Evolutionary conservation across 2,797 vertebrate species (phyloP).

Genomic region (Allobates femoralis): DNA sequence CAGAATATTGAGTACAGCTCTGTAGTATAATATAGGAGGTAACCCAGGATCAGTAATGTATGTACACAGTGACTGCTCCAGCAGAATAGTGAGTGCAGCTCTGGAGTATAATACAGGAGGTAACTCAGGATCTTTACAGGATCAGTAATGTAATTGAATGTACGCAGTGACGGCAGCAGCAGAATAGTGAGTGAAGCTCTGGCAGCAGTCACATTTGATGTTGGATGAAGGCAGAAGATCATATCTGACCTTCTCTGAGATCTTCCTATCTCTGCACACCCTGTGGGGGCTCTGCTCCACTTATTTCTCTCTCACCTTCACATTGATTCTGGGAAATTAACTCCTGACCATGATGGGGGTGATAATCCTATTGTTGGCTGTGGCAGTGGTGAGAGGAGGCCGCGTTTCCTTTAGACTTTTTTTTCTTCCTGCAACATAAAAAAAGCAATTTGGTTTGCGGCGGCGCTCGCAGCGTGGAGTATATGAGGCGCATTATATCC

Average conservation of each 20-base stretch:
- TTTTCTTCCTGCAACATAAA: background rate
- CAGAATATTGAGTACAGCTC: too few species aligned
- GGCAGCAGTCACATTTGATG: slow-evolving; percentile 7
- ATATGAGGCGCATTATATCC: background rate
- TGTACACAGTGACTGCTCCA: too few species aligned
- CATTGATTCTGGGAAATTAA: slow-evolving; percentile 21
- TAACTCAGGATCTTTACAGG: too few species aligned
- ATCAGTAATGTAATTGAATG: too few species aligned
- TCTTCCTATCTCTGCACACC: slow-evolving; percentile 14
- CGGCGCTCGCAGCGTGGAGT: background rate
- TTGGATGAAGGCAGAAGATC: slow-evolving; percentile 32
- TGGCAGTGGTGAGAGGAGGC: too few species aligned
- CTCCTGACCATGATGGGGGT: slow-evolving; percentile 8
- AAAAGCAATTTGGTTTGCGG: slow-evolving; percentile 19
- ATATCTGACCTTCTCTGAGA: slow-evolving; percentile 21
- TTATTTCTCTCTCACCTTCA: slow-evolving; percentile 27
- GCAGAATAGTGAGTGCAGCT: too few species aligned
- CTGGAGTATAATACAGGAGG: too few species aligned
- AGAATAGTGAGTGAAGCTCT: background rate
- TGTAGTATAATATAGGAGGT: too few species aligned
- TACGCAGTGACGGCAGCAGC: background rate
- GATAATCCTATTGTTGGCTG: background rate
- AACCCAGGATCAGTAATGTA: too few species aligned
- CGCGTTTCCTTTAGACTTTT: background rate
- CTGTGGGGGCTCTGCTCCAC: slow-evolving; percentile 26